Evolutionary conservation across 1,140 invertebrate species (phyloP), one percentile per base, ranked within the genome.

Genomic region (Harpegnathos saltator): DNA sequence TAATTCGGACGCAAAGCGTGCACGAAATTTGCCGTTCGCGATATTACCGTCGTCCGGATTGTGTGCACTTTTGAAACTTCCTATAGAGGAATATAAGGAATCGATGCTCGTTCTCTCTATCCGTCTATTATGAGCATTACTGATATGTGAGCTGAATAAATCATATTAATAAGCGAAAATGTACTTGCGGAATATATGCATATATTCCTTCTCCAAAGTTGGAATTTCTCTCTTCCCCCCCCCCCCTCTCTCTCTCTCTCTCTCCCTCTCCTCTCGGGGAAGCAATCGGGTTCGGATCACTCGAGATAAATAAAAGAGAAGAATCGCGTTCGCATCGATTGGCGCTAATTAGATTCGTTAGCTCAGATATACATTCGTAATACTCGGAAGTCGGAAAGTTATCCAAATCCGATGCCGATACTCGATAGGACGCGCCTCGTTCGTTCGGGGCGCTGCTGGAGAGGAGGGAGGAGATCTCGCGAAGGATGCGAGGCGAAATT

Each of bases 1-100:
- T 80, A 48, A 80, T 59, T 74, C 52, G 69, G 38, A 54, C 73
- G 81, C 54, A 38, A 78, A 87, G 24, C 26, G 17, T 15, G 50
- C 62, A 15, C 4, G 1, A n/a, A 44, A 77, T 19, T 77, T 65
- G 19, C 19, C 22, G 38, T 65, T 52, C 12, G 26, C 50, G 26
- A 7, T 22, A 62, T 62, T 62, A 62, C 58, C 33, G 59, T 5
- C 3, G 22, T 38, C 15, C n/a, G 7, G 14, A 14, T 61, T 29
- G 22, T 17, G 19, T 7, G 1, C 29, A 19, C 11, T 7, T 50
- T 75, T 48, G 38, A 9, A 11, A 44, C 11, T 0, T 44, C 38
- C 38, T 44, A 9, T 44, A 9, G 4, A 11, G 11, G 38, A 9
- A 44, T n/a, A 44, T 0, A 44, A 44, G 11, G 38, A 11, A 44